phyloP scores from a whole-genome alignment of 2,113 vertebrate species.

The Mesocricetus auratus region DNA sequence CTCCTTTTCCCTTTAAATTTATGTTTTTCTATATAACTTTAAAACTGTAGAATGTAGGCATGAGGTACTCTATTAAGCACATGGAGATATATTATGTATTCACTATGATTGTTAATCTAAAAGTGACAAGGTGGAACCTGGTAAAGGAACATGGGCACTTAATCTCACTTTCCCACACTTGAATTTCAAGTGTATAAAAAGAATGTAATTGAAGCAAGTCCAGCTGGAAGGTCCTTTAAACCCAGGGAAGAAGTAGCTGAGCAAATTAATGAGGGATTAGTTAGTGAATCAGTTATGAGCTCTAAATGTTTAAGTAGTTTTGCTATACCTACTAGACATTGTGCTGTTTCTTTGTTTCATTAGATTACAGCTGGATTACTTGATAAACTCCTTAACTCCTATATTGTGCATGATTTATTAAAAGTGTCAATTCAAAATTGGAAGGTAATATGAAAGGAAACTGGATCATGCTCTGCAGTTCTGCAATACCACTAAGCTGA shows the following conservation, averaged over 20 bases:
- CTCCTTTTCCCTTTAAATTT: conserved; percentile 44
- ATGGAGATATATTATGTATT: not conserved
- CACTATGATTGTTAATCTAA: conserved; percentile 36
- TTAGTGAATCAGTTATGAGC: not conserved
- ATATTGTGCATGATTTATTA: not conserved
- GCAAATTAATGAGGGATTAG: not conserved
- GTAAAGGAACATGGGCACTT: conserved; percentile 1
- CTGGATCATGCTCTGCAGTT: not conserved
- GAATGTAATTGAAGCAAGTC: not conserved
- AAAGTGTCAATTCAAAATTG: not conserved
- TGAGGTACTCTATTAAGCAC: not conserved
- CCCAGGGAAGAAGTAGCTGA: not conserved
- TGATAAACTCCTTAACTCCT: conserved; percentile 16
- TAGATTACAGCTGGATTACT: not conserved
- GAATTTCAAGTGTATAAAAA: not conserved
- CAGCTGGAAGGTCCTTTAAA: not conserved
- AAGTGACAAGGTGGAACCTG: not conserved
- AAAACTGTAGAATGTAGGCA: not conserved
- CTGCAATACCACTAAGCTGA: not conserved
- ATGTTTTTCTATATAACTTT: conserved; percentile 55
- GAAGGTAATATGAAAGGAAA: not conserved
- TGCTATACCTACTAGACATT: not conserved
- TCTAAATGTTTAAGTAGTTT: not conserved
- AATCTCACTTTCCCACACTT: conserved; percentile 28
- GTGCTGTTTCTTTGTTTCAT: not conserved